Evolutionary conservation across 2,797 vertebrate genomes (phyloP).

Genomic region (Dallia pectoralis): DNA sequence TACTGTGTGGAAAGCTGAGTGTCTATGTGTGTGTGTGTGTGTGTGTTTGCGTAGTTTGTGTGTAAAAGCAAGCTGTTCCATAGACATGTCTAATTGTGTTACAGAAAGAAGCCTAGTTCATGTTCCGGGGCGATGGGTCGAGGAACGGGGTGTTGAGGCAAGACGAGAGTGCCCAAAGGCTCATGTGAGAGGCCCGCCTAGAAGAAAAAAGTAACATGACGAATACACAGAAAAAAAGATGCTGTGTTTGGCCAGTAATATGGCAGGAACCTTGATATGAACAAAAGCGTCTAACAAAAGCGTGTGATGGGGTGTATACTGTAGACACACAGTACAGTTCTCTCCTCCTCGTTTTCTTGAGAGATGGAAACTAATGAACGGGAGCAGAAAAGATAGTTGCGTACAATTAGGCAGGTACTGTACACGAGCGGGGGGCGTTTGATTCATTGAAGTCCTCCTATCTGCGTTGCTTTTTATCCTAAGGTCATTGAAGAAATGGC

Average conservation of each 20-base stretch:
- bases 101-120: conserved; percentile 56
- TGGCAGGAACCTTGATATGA: conserved; percentile 25
- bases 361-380: no score
- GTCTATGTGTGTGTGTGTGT: conserved; percentile 4
- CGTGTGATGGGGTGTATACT: neutral
- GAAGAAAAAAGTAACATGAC: conserved; percentile 39
- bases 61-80: conserved; percentile 54
- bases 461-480: conserved; percentile 45
- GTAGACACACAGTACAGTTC: neutral
- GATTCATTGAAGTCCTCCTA: conserved; percentile 13
- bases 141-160: conserved; percentile 60
- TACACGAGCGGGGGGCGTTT: conserved; percentile 12
- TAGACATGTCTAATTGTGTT: conserved; percentile 64
- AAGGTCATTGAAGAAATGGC: conserved; percentile 60
- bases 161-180: conserved; percentile 66
- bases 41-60: conserved; percentile 21
- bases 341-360: neutral
- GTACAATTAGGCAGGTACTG: neutral
- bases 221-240: conserved; percentile 11
- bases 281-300: neutral
- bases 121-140: conserved; percentile 53
- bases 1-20: conserved; percentile 23
- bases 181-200: conserved; percentile 38
- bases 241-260: conserved; percentile 33
- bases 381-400: no score